Base-by-base conservation (phyloP, 2,113 vertebrate species). In the Aldabrachelys gigantea region DNA sequence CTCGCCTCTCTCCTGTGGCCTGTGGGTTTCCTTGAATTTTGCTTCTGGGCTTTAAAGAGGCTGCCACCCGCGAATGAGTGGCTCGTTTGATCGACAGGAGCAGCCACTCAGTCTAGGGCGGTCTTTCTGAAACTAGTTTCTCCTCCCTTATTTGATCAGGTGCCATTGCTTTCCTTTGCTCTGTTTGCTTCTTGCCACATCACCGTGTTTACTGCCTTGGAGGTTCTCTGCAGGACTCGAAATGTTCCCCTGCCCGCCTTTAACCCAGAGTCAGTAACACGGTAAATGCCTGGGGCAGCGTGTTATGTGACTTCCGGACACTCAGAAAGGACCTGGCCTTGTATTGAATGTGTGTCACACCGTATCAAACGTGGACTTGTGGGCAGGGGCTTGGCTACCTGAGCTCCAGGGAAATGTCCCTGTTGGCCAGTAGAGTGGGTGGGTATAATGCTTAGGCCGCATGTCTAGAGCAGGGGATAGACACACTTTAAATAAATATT, bases 291-390 rank as follows among this genome's bases (percentile, higher is more conserved):
- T 0, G 83, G 49, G 59, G 82, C n/a, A 86, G 65, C 21, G 65
- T 85, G 6, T 93, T 89, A 65, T 0, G 50, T 81, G 87, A 56
- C 83, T 41, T 59, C 91, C 87, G 89, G 87, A 62, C 86, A 85
- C 83, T 87, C 0, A 0, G 44, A 19, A 35, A 88, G 25, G 35
- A 13, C 69, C 84, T 0, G 1, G 13, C 72, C 57, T 41, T 89
- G 91, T 88, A 78, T 75, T 76, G n/a, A 38, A 10, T 21, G n/a
- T 38, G 9, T 72, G 76, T 82, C 11, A 65, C 72, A 4, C 82
- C 57, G 2, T 47, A 0, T 1, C 62, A 44, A 56, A 50, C 44
- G 1, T 1, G 10, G 47, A 25, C 89, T 25, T 22, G 14, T 47
- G 12, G 54, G 49, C 69, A 75, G 65, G 10, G 8, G 5, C 59